Base-by-base conservation (phyloP, 1,140 invertebrate genomes). In the Bombus vancouverensis region DNA sequence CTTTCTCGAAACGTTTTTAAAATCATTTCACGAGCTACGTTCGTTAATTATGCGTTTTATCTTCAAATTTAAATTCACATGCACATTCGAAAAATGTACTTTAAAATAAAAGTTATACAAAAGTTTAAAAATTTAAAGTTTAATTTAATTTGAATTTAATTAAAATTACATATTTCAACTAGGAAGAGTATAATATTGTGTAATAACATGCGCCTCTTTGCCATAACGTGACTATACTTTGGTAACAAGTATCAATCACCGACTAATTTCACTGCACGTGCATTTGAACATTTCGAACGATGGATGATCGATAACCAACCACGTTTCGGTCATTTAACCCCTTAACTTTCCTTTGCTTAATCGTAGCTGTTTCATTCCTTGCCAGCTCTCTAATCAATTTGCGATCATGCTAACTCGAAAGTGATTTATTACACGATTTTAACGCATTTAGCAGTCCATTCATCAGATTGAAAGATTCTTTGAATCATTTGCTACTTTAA, bases 231-330 rank as follows among this genome's bases (percentile, higher is more conserved):
- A 53, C 47, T 22, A 53, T 22, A 22, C 47, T 53, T 53, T 6
- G 1, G 0, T 22, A 39, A 32, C 37, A 18, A 71, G 37, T 25
- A 44, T 47, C 44, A 73, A 73, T 73, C 71, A 44, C 4, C 42
- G 15, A 15, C 3, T 42, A 73, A 73, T 73, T 42, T 13, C 13
- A 53, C 47, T 53, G 18, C 18, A 53, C 18, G 47, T 32, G 71
- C 39, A 73, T 25, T 73, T 22, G 39, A 73, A 44, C 28, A 32
- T 73, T 44, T 73, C 71, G 6, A 39, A 70, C 68, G 28, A 47
- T 32, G 71, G 13, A 44, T 73, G 42, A 73, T 73, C 42, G 71
- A 73, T 73, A 47, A 47, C 71, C 22, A 32, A n/a, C 42, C 71
- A 32, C 28, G 71, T 73, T 73, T 47, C n/a, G 39, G 28, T 73